Conservation (phyloP, 2,113 vertebrate species). For the Rhea pennata region DNA sequence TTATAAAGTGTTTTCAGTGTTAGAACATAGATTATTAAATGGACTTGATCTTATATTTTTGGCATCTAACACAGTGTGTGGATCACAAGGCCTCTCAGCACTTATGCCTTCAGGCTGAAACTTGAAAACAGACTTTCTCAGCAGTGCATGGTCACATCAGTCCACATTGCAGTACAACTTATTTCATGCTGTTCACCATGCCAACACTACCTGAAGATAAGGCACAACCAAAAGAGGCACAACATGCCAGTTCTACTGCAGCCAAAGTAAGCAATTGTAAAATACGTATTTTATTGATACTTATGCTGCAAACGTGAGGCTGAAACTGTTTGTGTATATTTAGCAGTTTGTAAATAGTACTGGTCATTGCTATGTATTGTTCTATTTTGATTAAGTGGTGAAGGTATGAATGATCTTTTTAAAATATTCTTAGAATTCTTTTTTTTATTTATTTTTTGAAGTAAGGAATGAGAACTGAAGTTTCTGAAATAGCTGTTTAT, state of each 20-base stretch:
- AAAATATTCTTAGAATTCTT: neutral
- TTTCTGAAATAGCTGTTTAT: neutral
- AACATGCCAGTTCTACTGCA: slow-evolving; percentile 78
- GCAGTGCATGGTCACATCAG: slow-evolving; percentile 56
- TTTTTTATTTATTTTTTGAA: neutral
- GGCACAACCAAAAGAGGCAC: slow-evolving; percentile 86
- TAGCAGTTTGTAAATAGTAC: neutral
- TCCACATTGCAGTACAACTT: slow-evolving; percentile 35
- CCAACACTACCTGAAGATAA: slow-evolving; percentile 92
- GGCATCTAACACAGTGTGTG: slow-evolving; percentile 71
- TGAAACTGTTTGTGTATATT: neutral
- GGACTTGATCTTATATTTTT: slow-evolving; percentile 77
- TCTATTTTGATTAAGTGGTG: neutral
- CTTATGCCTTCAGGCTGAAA: slow-evolving; percentile 64
- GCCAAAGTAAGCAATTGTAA: slow-evolving; percentile 75
- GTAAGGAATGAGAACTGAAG: neutral
- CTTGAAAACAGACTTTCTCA: slow-evolving; percentile 52
- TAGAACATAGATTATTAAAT: slow-evolving; percentile 54
- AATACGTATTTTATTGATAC: neutral
- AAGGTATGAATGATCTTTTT: neutral
- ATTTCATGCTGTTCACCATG: slow-evolving; percentile 80
- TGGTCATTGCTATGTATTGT: neutral
- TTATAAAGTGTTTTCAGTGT: slow-evolving; percentile 54
- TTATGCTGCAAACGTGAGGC: neutral
- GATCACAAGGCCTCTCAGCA: slow-evolving; percentile 66